These are phyloP conservation scores for Leucania comma DNA, from an alignment of 2,888 invertebrate genomes.

Conservation along the genomic window DNA sequence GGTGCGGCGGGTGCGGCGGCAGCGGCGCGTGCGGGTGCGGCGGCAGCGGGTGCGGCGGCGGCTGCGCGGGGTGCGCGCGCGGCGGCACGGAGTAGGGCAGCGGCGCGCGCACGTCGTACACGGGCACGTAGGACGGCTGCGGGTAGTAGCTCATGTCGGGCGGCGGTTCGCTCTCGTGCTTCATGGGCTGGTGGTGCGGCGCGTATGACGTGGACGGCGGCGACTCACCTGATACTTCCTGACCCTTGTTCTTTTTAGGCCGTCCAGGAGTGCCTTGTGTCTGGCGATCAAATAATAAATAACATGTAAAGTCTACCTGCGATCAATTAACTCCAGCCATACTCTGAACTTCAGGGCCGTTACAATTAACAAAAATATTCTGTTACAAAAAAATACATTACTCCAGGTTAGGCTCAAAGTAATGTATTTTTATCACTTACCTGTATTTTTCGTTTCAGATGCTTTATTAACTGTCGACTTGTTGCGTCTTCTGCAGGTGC, in stretches of 20 bases:
- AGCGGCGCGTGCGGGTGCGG: slow-evolving; percentile 46
- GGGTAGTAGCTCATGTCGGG: slow-evolving; percentile 76
- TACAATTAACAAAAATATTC: too few relatives aligned
- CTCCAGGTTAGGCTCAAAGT: neutral
- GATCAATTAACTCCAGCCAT: neutral
- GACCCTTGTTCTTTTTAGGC: slow-evolving; percentile 86
- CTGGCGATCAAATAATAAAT: slow-evolving; percentile 64
- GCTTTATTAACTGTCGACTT: slow-evolving; percentile 85
- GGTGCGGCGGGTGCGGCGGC: neutral
- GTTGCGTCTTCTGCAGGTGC: slow-evolving; percentile 80
- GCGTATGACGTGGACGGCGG: slow-evolving; percentile 84
- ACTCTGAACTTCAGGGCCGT: too few relatives aligned
- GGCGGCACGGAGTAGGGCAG: slow-evolving; percentile 73
- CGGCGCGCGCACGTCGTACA: slow-evolving; percentile 73
- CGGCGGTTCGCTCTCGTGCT: slow-evolving; percentile 79
- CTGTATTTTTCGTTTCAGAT: slow-evolving; percentile 88
- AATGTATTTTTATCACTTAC: slow-evolving; percentile 64
- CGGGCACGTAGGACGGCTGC: slow-evolving; percentile 75
- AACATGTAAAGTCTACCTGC: neutral
- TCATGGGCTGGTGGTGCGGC: slow-evolving; percentile 75
- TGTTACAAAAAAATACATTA: too few relatives aligned
- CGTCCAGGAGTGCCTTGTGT: slow-evolving; percentile 85
- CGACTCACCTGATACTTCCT: slow-evolving; percentile 78
- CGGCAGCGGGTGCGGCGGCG: slow-evolving; percentile 62
- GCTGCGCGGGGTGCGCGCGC: slow-evolving; percentile 71